Evolutionary conservation across 2,797 vertebrate genomes (phyloP), one percentile per base, ranked within the genome.

Genomic region (Phalanger gymnotis): DNA sequence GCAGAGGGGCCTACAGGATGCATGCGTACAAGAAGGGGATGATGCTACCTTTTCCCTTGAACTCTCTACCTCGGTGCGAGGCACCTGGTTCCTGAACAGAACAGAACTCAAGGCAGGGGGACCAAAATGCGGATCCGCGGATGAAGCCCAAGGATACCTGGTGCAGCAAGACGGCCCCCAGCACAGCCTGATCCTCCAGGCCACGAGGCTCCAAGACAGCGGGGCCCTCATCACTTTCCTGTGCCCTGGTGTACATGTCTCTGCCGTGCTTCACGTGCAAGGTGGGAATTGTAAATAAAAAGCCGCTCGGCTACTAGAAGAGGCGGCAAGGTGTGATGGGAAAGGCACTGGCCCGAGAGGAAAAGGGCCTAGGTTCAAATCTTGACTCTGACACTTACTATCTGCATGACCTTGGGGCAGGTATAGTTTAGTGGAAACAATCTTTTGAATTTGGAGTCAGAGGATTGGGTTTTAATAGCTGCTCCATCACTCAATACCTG

Each of bases 1-100:
- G 97, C 99, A 99, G 98, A 98, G 98, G 58, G 99, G 99, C 90
- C 98, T 99, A 97, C 99, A 99, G 97, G 99, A 99, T 0, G 98
- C 97, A 0, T 92, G 98, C 96, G 99, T 99, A 30, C 98, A 97
- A 34, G 99, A 99, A 0, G 99, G 99, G 0, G 99, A 99, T 96
- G 99, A 99, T 9, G 99, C 98, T 0, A 92, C 97, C 94, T 99
- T 99, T 98, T 99, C 99, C 58, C 99, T 99, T 47, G 99, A 99
- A 97, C 99, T 99, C 92, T 99, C 99, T 0, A 99, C 99, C 0
- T 98, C 98, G 0, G 99, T 99, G 91, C 99, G 99, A 0, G 99
- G 99, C 6, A 98, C 98, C 31, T 99, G 99, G 99, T 99, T 99
- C 98, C 97, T 99, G 96, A 99, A 99, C 0, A 99, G 99, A 0